phyloP scores from a whole-genome alignment of 2,797 vertebrate species.

The Pipistrellus nathusii region DNA sequence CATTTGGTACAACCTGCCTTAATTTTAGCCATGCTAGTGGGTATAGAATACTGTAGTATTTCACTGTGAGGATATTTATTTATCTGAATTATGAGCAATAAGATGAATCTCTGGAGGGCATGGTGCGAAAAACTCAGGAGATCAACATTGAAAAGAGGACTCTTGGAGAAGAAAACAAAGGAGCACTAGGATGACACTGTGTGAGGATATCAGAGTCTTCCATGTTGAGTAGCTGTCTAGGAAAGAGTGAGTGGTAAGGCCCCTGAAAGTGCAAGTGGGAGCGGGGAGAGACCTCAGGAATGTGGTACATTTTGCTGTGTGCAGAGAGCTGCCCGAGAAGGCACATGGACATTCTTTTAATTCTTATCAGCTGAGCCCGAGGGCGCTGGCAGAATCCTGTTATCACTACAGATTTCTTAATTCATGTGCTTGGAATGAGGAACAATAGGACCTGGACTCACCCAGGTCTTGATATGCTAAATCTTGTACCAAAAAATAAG shows the following conservation, averaged over 20 bases:
- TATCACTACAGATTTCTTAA: no score
- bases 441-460: no score
- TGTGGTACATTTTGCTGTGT: neutral
- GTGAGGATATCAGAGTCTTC: neutral
- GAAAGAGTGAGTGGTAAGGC: neutral
- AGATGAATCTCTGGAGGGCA: neutral
- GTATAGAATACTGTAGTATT: neutral
- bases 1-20: neutral
- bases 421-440: no score
- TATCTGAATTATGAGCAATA: neutral
- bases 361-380: no score
- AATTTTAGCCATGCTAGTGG: constrained; percentile 6
- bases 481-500: no score
- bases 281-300: neutral
- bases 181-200: neutral
- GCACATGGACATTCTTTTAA: no score
- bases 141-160: neutral
- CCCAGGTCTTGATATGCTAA: no score
- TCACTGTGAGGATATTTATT: neutral
- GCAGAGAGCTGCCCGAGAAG: no score
- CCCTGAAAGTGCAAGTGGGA: neutral
- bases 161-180: neutral
- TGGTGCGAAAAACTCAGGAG: neutral
- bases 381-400: no score
- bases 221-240: neutral